Percentiles rank a stretch among this genome's conserved stretches.
Evolutionary conservation across 1,140 invertebrate species (phyloP).

Genomic region (Eriocheir sinensis): DNA sequence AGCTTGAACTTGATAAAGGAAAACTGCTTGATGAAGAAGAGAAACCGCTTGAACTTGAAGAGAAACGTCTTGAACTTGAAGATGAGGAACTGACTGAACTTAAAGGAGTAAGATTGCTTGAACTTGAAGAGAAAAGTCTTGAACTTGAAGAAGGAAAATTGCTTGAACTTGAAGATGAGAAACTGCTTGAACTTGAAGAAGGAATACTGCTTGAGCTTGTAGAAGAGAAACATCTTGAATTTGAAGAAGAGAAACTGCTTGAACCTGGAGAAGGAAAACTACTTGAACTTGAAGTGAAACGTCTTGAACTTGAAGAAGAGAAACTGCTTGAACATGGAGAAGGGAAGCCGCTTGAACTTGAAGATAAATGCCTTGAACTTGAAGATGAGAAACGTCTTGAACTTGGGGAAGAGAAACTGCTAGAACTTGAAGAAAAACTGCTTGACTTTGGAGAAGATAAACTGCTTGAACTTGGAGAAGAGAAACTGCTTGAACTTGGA

Average conservation of each 20-base stretch:
- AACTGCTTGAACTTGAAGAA: not conserved
- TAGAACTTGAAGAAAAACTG: conserved; percentile 34
- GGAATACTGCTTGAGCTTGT: not conserved
- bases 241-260: not conserved
- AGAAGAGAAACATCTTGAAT: not conserved
- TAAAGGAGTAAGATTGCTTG: not conserved
- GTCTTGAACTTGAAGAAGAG: not conserved
- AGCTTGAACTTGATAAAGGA: not conserved
- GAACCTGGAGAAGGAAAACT: not conserved
- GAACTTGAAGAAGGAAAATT: not conserved
- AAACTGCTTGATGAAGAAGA: not conserved
- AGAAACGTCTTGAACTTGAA: not conserved
- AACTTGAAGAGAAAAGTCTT: conserved; percentile 15
- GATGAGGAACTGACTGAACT: not conserved
- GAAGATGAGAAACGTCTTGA: not conserved
- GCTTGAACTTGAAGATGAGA: not conserved
- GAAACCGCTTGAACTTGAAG: not conserved
- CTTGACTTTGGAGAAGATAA: not conserved
- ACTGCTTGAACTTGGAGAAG: not conserved
- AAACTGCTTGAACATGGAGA: conserved; percentile 37
- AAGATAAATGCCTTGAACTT: not conserved
- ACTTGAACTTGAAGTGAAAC: conserved; percentile 1
- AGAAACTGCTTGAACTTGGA: not conserved
- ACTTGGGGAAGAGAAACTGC: conserved; percentile 5
- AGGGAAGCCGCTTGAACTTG: not conserved